Evolutionary conservation across 2,797 vertebrate genomes (phyloP).

Genomic region (Loris lydekkerianus): DNA sequence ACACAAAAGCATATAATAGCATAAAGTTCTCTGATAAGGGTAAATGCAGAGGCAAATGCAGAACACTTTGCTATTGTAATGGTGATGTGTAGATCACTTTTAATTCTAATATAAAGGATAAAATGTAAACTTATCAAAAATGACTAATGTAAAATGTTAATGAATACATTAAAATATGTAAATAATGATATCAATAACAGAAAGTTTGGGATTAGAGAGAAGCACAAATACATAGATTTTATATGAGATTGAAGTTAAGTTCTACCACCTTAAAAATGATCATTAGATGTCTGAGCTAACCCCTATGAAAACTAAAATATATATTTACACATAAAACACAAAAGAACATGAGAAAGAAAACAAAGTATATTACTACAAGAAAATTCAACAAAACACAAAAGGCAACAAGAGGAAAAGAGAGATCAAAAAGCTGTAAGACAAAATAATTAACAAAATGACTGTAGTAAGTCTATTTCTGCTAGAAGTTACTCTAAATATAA

Average conservation of each 20-base stretch:
- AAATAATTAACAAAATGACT: neutral
- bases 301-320: neutral
- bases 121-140: neutral
- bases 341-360: neutral
- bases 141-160: neutral
- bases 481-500: no score
- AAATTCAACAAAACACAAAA: neutral
- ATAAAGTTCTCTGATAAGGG: neutral
- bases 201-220: neutral
- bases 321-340: neutral
- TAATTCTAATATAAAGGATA: neutral
- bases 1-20: neutral
- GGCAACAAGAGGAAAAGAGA: neutral
- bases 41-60: neutral
- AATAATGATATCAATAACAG: neutral
- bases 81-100: neutral
- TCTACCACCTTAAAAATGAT: neutral
- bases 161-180: neutral
- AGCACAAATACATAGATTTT: neutral
- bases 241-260: neutral
- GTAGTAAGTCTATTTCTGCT: no score
- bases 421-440: neutral
- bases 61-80: neutral
- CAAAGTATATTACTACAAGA: neutral
- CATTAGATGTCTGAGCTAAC: no score